Evolutionary conservation across 2,797 vertebrate genomes (phyloP).

Genomic region (Sternarchorhynchus goeldii): DNA sequence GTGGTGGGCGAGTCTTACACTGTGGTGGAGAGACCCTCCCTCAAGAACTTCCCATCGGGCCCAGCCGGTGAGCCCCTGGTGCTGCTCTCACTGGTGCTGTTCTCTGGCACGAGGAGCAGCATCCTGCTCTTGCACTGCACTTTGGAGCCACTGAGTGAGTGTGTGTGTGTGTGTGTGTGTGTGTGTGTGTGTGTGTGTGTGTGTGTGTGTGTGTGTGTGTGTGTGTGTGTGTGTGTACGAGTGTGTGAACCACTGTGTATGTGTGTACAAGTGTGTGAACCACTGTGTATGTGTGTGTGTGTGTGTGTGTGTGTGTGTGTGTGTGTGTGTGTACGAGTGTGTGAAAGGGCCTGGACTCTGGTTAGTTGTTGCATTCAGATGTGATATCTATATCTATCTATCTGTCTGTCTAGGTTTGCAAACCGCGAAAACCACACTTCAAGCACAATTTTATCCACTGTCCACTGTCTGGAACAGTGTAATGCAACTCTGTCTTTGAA

Average conservation of each 20-base stretch:
- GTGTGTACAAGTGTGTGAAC: no score
- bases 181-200: no score
- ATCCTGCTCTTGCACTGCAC: not conserved
- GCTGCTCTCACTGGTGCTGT: not conserved
- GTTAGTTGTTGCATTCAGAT: not conserved
- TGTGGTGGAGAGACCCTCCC: constrained; percentile 83
- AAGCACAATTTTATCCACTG: not conserved
- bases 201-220: not conserved
- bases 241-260: no score
- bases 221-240: not conserved
- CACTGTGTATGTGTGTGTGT: no score
- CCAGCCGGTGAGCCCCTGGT: constrained; percentile 72
- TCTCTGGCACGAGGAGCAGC: not conserved
- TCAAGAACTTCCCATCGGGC: constrained; percentile 86
- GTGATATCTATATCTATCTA: no score
- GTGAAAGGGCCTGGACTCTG: not conserved
- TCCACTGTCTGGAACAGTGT: not conserved
- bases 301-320: not conserved
- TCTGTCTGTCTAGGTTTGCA: not conserved
- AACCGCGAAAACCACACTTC: no score
- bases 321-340: not conserved
- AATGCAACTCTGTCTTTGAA: no score
- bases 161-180: not conserved
- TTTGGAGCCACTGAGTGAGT: not conserved
- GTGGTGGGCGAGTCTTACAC: constrained; percentile 85